Base-by-base conservation (phyloP, 2,888 invertebrate species). In the Pterobdella sp. region DNA sequence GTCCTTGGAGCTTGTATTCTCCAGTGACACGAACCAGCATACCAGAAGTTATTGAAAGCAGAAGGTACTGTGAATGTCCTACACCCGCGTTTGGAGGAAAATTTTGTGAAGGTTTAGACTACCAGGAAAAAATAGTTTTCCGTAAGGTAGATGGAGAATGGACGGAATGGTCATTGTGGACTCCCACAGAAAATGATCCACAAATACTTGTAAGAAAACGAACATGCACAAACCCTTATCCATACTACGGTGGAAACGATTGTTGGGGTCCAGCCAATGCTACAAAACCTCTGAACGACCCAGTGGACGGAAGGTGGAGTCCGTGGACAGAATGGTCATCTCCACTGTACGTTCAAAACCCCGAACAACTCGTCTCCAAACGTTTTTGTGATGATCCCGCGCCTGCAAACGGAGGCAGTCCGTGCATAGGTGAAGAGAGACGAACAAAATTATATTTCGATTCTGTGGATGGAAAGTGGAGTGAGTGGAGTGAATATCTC, bases 221-320 rank as follows among this genome's bases (percentile, higher is more conserved):
- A 35, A 75, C 76, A 1, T 84, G 84, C 78, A 78, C 82, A 74
- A 79, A 79, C 66, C 83, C 83, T 0, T 71, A 75, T 14, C 81
- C 82, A 1, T 76, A 77, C 36, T 78, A 80, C 77, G 82, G 81
- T 52, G 84, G 84, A 1, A 74, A 72, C 4, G 60, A 67, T 1
- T 84, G 84, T 76, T 69, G 63, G 18, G 83, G 82, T 26, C n/a
- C 63, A 1, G 18, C 18, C 34, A 65, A 14, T 32, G 4, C 32
- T 32, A 34, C 65, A 7, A 65, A 65, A 32, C 65, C 32, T 3
- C 3, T 65, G 4, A 7, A 3, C 4, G 34, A 65, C 35, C 52
- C 71, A 60, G 36, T 56, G 32, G 52, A 71, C 35, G 71, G 71
- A 0, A 26, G 35, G 2, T 71, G 71, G 71, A 26, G 71, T 10